Conservation (phyloP, 2,797 vertebrate species). For the Brotula barbata region DNA sequence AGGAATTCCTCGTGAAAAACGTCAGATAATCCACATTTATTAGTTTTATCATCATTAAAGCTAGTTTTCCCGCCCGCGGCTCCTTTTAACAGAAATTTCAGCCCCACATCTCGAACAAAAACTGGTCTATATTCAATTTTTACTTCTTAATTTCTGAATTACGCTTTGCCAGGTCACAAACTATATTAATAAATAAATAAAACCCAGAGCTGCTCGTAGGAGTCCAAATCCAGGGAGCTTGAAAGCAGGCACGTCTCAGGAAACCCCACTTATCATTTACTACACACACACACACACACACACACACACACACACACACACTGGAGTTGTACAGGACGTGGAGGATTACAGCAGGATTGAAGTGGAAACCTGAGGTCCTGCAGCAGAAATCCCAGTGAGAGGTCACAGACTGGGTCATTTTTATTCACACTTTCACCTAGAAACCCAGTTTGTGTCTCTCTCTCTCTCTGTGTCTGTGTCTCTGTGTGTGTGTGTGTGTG, state of each 20-base stretch:
- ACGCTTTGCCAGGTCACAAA: background rate
- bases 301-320: too few species aligned
- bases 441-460: too few species aligned
- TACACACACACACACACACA: too few species aligned
- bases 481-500: background rate
- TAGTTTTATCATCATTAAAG: background rate
- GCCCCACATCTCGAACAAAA: too few species aligned
- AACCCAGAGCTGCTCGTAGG: too few species aligned
- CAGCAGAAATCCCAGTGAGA: slow-evolving; percentile 6
- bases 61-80: too few species aligned
- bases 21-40: too few species aligned
- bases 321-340: slow-evolving; percentile 6
- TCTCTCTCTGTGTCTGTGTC: too few species aligned
- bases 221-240: background rate
- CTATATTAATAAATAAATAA: too few species aligned
- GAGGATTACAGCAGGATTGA: slow-evolving; percentile 9
- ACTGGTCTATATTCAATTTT: background rate
- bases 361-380: slow-evolving; percentile 11
- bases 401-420: background rate
- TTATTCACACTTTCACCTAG: slow-evolving; percentile 15
- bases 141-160: background rate
- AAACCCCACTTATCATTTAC: slow-evolving; percentile 2
- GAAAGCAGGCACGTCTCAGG: slow-evolving; percentile 6
- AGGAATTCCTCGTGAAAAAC: too few species aligned
- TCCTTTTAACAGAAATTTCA: too few species aligned